These are phyloP conservation scores for Galerucella nymphaeae DNA, from an alignment of 2,888 invertebrate genomes.

Conservation along the genomic window DNA sequence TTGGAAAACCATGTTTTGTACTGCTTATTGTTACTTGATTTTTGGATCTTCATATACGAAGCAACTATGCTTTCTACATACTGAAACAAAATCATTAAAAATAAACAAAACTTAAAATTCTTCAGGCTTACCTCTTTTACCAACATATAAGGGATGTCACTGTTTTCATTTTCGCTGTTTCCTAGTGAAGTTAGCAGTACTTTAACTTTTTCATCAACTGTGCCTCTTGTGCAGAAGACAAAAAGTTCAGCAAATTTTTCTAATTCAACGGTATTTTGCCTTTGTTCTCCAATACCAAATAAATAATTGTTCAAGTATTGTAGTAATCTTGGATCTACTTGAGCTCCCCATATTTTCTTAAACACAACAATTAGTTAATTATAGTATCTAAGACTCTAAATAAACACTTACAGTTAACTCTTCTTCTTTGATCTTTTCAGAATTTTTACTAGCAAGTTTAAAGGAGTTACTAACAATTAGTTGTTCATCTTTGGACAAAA, in stretches of 20 bases:
- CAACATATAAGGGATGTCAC: conserved; percentile 71
- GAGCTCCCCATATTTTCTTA: conserved; percentile 77
- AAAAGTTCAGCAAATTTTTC: conserved; percentile 76
- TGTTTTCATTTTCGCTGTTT: conserved; percentile 66
- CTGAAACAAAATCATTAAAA: conserved; percentile 60
- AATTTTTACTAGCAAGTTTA: conserved; percentile 73
- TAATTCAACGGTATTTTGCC: conserved; percentile 69
- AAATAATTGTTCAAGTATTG: conserved; percentile 77
- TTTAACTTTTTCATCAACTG: conserved; percentile 72
- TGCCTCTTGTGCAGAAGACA: conserved; percentile 76
- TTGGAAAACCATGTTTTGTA: conserved; percentile 71
- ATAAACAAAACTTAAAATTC: too few species aligned
- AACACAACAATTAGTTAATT: conserved; percentile 33
- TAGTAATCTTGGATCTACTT: conserved; percentile 75
- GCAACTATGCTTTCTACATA: conserved; percentile 82
- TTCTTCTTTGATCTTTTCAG: conserved; percentile 73
- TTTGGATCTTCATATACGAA: conserved; percentile 78
- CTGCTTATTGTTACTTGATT: conserved; percentile 67
- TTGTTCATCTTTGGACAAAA: conserved; percentile 74
- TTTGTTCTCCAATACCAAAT: conserved; percentile 70
- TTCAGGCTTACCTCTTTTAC: conserved; percentile 69
- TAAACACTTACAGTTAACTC: conserved; percentile 69
- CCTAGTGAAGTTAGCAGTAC: conserved; percentile 71
- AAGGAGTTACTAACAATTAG: conserved; percentile 73
- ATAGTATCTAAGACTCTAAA: background rate